A percentile compares a stretch with the other conserved stretches of the same genome.
Conservation (phyloP, 2,113 vertebrate species). For the Nerophis ophidion region DNA sequence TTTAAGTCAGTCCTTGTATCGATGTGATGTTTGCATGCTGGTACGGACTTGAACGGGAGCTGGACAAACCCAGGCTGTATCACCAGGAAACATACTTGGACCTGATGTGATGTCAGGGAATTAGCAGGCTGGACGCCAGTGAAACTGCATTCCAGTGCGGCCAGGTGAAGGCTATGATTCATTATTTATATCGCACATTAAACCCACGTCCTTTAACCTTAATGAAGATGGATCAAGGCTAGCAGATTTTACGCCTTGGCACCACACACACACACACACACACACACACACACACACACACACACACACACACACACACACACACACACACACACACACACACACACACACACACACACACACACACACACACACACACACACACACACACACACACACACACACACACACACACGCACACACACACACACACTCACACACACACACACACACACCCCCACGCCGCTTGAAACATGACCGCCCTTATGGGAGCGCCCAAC, state of each 20-base stretch:
- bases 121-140: conserved; percentile 7
- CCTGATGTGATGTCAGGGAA: background rate
- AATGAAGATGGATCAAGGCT: conserved; percentile 15
- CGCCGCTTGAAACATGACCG: background rate
- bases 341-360: background rate
- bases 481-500: background rate
- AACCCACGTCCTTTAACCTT: conserved; percentile 10
- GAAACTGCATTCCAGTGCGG: background rate
- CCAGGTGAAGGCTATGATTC: conserved; percentile 15
- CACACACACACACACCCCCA: background rate
- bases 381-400: background rate
- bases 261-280: background rate
- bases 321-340: background rate
- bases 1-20: too few species aligned
- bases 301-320: background rate
- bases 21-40: too few species aligned
- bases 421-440: background rate
- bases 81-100: too few species aligned
- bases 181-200: conserved; percentile 30
- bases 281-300: background rate
- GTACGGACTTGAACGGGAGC: too few species aligned
- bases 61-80: too few species aligned
- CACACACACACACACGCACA: background rate
- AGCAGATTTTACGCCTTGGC: conserved; percentile 12
- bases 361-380: background rate